phyloP scores from a whole-genome alignment of 2,113 vertebrate species.

The Paedocypris sp. region DNA sequence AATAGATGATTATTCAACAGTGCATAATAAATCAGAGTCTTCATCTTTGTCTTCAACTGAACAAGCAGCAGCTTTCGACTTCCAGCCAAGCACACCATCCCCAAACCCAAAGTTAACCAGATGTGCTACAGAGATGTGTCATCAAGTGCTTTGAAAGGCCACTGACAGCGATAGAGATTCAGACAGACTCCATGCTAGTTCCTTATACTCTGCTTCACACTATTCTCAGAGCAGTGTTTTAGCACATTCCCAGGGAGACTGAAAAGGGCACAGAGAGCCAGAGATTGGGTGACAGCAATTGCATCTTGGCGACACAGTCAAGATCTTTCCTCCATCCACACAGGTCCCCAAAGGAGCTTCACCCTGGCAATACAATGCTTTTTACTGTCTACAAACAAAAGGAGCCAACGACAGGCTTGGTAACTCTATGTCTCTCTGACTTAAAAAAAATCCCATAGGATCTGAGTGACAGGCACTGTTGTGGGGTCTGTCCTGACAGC shows the following conservation, averaged over 20 bases:
- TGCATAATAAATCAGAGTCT: too few species aligned
- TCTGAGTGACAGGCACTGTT: constrained; percentile 94
- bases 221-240: constrained; percentile 8
- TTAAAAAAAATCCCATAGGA: constrained; percentile 86
- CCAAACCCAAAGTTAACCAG: constrained; percentile 8
- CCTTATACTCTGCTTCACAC: not conserved
- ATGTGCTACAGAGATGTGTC: constrained; percentile 13
- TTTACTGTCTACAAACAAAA: constrained; percentile 38
- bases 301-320: constrained; percentile 27
- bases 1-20: too few species aligned
- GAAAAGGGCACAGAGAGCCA: constrained; percentile 10
- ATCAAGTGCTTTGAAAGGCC: constrained; percentile 19
- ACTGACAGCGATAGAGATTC: constrained; percentile 21
- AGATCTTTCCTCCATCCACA: constrained; percentile 14
- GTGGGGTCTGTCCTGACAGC: constrained; percentile 89
- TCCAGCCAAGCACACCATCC: not conserved
- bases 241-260: constrained; percentile 14
- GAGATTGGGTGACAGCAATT: constrained; percentile 27
- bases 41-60: too few species aligned
- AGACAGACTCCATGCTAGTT: constrained; percentile 16
- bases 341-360: constrained; percentile 20
- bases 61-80: not conserved
- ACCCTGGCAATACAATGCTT: constrained; percentile 39
- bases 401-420: constrained; percentile 17
- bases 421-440: constrained; percentile 44